Evolutionary conservation across 2,888 invertebrate genomes (phyloP).

Genomic region (Himalopsyche tibetana): DNA sequence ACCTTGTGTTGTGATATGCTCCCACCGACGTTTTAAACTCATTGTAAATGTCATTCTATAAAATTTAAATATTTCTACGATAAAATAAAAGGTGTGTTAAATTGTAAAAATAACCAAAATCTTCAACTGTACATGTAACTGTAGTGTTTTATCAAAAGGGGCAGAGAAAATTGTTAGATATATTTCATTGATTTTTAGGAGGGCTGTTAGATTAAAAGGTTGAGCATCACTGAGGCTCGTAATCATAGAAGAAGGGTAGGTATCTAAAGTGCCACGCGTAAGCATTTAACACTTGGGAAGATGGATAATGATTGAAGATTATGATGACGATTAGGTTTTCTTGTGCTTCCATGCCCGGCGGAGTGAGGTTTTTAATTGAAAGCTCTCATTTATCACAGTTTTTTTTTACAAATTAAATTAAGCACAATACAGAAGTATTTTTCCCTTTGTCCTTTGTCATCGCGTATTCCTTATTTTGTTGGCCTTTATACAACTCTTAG

Average conservation of each 20-base stretch:
- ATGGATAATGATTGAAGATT: constrained; percentile 58
- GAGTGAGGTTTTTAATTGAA: constrained; percentile 48
- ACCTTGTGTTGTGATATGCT: no score
- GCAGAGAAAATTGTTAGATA: no score
- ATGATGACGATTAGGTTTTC: constrained; percentile 48
- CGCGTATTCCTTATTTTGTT: constrained; percentile 8
- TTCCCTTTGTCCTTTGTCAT: constrained; percentile 14
- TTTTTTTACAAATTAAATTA: constrained; percentile 32
- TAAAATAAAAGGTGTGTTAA: no score
- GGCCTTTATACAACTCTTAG: not conserved
- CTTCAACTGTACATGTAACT: no score
- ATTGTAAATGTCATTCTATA: no score
- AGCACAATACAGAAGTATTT: constrained; percentile 39
- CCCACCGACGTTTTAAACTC: no score
- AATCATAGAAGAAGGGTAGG: constrained; percentile 39
- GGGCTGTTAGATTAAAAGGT: not conserved
- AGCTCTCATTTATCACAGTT: constrained; percentile 38
- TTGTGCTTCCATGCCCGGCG: not conserved
- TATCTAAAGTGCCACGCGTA: constrained; percentile 46
- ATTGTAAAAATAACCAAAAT: no score
- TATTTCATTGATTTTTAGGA: no score
- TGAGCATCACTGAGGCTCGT: not conserved
- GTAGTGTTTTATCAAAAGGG: no score
- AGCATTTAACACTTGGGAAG: constrained; percentile 40
- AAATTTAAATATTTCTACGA: no score